These are phyloP conservation scores for Sinella curviseta DNA, from an alignment of 1,140 invertebrate genomes.

Conservation along the genomic window DNA sequence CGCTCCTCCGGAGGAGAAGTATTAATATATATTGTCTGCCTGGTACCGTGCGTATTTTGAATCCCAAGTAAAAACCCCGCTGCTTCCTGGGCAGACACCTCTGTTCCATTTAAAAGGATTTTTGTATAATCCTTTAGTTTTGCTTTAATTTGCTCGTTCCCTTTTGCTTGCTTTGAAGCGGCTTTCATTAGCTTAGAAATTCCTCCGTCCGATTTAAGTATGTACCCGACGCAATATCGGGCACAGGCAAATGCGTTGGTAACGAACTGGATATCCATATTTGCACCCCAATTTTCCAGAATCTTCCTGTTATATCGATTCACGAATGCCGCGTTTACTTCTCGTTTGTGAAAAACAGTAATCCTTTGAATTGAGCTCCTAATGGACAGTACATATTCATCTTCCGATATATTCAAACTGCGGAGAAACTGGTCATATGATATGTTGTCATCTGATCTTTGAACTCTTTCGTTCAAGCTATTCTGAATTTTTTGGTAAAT, in stretches of 20 bases:
- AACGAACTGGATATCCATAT: constrained; percentile 53
- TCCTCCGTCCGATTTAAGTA: constrained; percentile 37
- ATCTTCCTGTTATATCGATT: constrained; percentile 51
- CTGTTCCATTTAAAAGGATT: constrained; percentile 50
- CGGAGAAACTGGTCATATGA: background rate
- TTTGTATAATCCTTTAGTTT: constrained; percentile 41
- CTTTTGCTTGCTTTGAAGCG: constrained; percentile 11
- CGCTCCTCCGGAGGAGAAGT: constrained; percentile 29
- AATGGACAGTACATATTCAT: constrained; percentile 9
- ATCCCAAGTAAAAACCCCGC: constrained; percentile 48
- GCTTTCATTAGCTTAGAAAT: constrained; percentile 43
- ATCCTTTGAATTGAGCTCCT: background rate
- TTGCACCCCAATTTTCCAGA: constrained; percentile 48
- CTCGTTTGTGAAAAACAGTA: constrained; percentile 43
- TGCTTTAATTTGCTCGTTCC: constrained; percentile 47
- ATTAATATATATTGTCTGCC: constrained; percentile 38
- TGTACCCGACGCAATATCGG: constrained; percentile 48
- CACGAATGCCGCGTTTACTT: constrained; percentile 37
- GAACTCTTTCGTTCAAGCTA: background rate
- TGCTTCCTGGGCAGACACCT: constrained; percentile 52
- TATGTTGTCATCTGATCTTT: background rate
- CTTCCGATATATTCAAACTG: background rate
- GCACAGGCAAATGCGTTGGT: constrained; percentile 50
- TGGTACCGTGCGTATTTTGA: constrained; percentile 42
- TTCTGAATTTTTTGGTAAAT: constrained; percentile 7